Evolutionary conservation across 2,797 vertebrate species (phyloP).

Genomic region (Staurois parvus): DNA sequence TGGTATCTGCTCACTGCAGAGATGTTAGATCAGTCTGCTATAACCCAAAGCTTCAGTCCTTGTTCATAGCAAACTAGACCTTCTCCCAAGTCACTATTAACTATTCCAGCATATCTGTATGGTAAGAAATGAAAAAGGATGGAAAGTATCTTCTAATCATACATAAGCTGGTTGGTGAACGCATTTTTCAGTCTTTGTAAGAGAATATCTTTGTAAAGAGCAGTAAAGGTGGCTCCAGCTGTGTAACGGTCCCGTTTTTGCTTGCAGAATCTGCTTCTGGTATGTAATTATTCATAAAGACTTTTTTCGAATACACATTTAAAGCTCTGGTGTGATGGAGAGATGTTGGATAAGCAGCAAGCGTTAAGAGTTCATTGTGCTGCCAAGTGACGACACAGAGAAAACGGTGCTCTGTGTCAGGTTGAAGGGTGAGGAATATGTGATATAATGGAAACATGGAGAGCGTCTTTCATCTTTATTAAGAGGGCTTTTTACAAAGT

Average conservation of each 20-base stretch:
- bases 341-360: neutral
- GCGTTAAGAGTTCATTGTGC: neutral
- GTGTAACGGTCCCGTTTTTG: neutral
- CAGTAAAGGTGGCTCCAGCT: neutral
- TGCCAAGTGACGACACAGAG: neutral
- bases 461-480: no score
- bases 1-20: constrained; percentile 48
- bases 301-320: neutral
- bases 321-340: neutral
- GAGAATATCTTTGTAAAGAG: neutral
- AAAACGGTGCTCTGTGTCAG: neutral
- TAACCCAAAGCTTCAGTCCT: constrained; percentile 31
- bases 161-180: neutral
- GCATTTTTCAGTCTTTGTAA: neutral
- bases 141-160: neutral
- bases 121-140: neutral
- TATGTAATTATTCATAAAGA: neutral
- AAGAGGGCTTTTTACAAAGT: no score
- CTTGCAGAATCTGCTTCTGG: neutral
- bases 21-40: constrained; percentile 53
- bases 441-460: no score
- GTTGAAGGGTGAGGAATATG: neutral
- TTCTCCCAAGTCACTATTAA: neutral
- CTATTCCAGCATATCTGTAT: neutral
- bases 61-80: constrained; percentile 5